A percentile compares a stretch with the other conserved stretches of the same genome.
These are phyloP conservation scores for Gasterosteus aculeatus DNA, from an alignment of 2,113 vertebrate species.

Conservation along the genomic window DNA sequence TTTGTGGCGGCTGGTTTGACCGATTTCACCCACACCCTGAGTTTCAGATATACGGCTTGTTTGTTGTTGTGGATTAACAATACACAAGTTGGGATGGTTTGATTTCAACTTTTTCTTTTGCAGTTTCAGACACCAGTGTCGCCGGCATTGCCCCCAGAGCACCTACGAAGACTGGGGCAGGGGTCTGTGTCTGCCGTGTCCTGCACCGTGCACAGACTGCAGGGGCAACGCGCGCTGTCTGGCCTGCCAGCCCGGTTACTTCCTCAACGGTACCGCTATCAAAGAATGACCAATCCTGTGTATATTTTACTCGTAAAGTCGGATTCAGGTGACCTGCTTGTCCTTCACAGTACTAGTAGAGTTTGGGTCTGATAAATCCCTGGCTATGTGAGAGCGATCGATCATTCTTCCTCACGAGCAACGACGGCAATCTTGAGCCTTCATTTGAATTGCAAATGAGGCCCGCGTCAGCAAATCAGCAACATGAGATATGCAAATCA, in stretches of 20 bases:
- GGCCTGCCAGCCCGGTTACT: slow-evolving; percentile 79
- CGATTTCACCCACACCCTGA: not conserved
- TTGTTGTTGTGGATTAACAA: not conserved
- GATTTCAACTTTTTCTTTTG: slow-evolving; percentile 28
- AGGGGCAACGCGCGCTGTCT: slow-evolving; percentile 76
- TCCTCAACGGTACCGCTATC: slow-evolving; percentile 73
- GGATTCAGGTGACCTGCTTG: not conserved
- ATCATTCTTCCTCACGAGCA: slow-evolving; percentile 35
- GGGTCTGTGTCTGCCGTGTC: slow-evolving; percentile 77
- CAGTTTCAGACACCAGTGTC: slow-evolving; percentile 84
- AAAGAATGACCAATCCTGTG: not conserved
- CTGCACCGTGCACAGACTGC: slow-evolving; percentile 80
- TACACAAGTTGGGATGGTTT: not conserved
- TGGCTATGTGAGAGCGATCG: slow-evolving; percentile 6
- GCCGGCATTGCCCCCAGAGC: slow-evolving; percentile 80
- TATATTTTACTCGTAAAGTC: not conserved
- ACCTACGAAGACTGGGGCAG: slow-evolving; percentile 75
- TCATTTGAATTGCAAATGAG: slow-evolving; percentile 77
- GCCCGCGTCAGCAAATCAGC: slow-evolving; percentile 51
- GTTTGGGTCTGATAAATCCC: slow-evolving; percentile 3
- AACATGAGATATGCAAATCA: slow-evolving; percentile 57
- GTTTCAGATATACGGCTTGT: not conserved
- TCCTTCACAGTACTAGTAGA: not conserved
- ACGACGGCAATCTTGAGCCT: slow-evolving; percentile 17
- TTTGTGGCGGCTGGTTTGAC: not conserved